Evolutionary conservation across 2,888 invertebrate species (phyloP), one percentile per base, ranked within the genome.

Genomic region (Orthosia incerta): DNA sequence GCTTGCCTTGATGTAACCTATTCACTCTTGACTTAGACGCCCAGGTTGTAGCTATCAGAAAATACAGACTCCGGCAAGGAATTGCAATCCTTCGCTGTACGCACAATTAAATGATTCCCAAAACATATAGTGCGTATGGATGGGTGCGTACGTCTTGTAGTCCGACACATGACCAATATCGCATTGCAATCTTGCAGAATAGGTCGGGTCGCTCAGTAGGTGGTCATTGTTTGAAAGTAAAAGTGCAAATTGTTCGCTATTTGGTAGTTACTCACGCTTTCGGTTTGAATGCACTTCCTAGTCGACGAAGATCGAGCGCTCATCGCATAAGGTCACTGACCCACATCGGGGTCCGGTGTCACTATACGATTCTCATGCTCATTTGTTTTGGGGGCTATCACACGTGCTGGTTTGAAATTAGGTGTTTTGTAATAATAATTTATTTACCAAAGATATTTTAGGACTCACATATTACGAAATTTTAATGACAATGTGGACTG

Each of bases 201-300:
- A 78, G 79, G 78, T 82, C 71, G 5, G 68, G 62, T 71, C 62
- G 71, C 81, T 26, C 61, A 51, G 45, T n/a, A 59, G 20, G 31
- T 73, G 68, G 31, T 76, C 69, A 87, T 87, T 87, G 86, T 89
- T 89, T 80, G 72, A 88, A 86, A 87, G 79, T 82, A 80, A 84
- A 74, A 68, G 80, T 78, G 80, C 78, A 85, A 84, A 86, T 83
- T 85, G 84, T 81, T 74, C 85, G 84, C 76, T 79, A 72, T 82
- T 83, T 82, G 66, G 72, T 81, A 87, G 61, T 89, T 92, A 91
- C 91, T 89, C 92, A 92, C 91, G 91, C 91, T 92, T 92, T 92
- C 91, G 85, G 88, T 86, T 90, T 90, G 85, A 89, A 85, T 89
- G 87, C 86, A 88, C 85, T 91, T 89, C 91, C 89, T 88, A 77